Percentiles rank a stretch among this genome's conserved stretches.
phyloP scores from a whole-genome alignment of 2,888 invertebrate species.

The Xylota sylvarum region DNA sequence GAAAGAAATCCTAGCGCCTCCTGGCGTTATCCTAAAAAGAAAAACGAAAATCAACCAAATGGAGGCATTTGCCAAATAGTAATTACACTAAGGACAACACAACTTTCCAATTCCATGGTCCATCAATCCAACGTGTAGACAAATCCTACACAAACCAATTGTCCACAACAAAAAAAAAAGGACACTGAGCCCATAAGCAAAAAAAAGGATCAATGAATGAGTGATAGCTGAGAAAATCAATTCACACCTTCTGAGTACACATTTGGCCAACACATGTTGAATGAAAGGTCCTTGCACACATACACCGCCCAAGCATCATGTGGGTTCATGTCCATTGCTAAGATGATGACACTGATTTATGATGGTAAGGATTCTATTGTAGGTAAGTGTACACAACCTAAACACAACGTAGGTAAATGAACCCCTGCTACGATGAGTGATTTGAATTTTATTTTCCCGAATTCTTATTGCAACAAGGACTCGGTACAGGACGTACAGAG shows the following conservation, averaged over 20 bases:
- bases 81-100: conserved; percentile 38
- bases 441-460: conserved; percentile 71
- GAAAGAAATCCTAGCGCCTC: conserved; percentile 62
- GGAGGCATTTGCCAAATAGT: conserved; percentile 41
- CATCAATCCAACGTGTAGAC: conserved; percentile 25
- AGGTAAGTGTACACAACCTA: conserved; percentile 10
- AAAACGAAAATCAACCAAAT: conserved; percentile 33
- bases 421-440: conserved; percentile 75
- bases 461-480: conserved; percentile 55
- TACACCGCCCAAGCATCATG: conserved; percentile 67
- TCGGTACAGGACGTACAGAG: background rate
- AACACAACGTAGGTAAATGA: conserved; percentile 44
- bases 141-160: conserved; percentile 42
- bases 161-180: background rate
- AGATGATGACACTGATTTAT: conserved; percentile 75
- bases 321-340: conserved; percentile 60
- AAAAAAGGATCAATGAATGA: conserved; percentile 68
- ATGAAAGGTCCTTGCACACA: conserved; percentile 79
- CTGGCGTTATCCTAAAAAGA: conserved; percentile 62
- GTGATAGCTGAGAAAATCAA: conserved; percentile 65
- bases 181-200: conserved; percentile 2
- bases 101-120: conserved; percentile 24
- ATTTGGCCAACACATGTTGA: conserved; percentile 84
- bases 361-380: conserved; percentile 43
- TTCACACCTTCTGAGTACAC: conserved; percentile 77